Base-by-base conservation (phyloP, 37 sponge, comb jelly and placozoan genomes). In the Oopsacas minuta region DNA sequence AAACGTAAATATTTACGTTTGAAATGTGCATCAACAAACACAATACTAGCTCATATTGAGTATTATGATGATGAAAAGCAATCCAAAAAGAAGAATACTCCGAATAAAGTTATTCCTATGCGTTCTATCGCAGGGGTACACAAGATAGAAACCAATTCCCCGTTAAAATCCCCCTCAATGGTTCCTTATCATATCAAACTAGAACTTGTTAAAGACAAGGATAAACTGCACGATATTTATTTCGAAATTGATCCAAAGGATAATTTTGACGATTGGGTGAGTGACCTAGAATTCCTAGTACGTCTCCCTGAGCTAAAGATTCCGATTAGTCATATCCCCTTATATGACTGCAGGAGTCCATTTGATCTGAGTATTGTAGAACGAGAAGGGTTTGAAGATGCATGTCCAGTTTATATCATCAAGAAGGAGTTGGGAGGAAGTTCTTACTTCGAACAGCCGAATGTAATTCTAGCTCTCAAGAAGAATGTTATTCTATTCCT, bases 221-320 rank as follows among this genome's bases (percentile, higher is more conserved):
- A 61, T 5, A 10, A n/a, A 34, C 20, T n/a, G 5, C 75, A 61
- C 28, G 75, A 61, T 34, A n/a, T 61, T 20, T 61, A 61, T 34
- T 61, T 61, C 75, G 75, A 61, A n/a, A 32, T 61, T 25, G 75
- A 61, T 12, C 28, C 30, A n/a, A 61, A 61, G 22, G 75, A 61
- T 25, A 61, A 61, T 34, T 61, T 61, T n/a, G 75, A 61, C 30
- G 75, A 61, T 12, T 61, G 75, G 75, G 75, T 61, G 75, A 25
- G 75, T n/a, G 75, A 61, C 28, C 28, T 61, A 12, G 75, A 61
- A 61, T 61, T 61, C 28, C 30, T 61, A 3, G 75, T 61, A 5
- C 75, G 75, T 3, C 75, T 61, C 75, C 75, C 75, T n/a, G 75
- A 61, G 75, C 75, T 61, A 34, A 61, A 61, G 75, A 61, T 61